These are phyloP conservation scores for Pitangus sulphuratus DNA, from an alignment of 2,797 vertebrate species.

Conservation along the genomic window DNA sequence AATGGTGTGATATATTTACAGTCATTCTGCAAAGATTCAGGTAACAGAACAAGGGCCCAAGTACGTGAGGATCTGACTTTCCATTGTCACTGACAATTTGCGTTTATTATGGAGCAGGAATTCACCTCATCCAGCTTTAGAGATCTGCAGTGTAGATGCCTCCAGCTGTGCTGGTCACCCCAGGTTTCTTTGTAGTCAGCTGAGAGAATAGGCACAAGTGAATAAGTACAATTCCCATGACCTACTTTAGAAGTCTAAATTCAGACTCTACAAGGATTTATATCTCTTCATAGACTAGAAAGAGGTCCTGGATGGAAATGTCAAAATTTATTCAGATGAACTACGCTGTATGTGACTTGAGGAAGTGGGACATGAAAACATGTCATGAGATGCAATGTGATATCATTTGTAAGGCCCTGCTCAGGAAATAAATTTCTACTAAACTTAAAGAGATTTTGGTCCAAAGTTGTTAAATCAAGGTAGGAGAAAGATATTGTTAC, in stretches of 20 bases:
- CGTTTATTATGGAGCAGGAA: not conserved
- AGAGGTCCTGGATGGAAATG: not conserved
- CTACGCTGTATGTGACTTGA: not conserved
- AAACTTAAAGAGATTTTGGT: not conserved
- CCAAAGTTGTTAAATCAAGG: not conserved
- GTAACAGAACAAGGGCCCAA: not conserved
- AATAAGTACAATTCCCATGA: slow-evolving; percentile 5
- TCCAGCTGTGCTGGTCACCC: slow-evolving; percentile 10
- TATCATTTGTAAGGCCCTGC: not conserved
- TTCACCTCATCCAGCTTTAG: not conserved
- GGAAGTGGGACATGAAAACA: not conserved
- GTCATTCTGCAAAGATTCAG: not conserved
- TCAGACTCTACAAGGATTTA: not conserved
- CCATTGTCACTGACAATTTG: not conserved
- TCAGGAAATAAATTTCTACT: not conserved
- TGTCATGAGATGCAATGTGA: not conserved
- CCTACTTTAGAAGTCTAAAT: slow-evolving; percentile 50
- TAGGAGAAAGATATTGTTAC: not conserved
- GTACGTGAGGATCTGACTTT: not conserved
- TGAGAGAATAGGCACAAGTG: not conserved
- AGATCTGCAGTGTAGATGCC: not conserved
- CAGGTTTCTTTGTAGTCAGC: slow-evolving; percentile 2
- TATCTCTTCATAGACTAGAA: not conserved
- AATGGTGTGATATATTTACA: not conserved
- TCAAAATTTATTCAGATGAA: not conserved